Percentiles rank a stretch among this genome's conserved stretches.
Evolutionary conservation across 2,888 invertebrate species (phyloP).

Genomic region (Leptogaster cylindrica): DNA sequence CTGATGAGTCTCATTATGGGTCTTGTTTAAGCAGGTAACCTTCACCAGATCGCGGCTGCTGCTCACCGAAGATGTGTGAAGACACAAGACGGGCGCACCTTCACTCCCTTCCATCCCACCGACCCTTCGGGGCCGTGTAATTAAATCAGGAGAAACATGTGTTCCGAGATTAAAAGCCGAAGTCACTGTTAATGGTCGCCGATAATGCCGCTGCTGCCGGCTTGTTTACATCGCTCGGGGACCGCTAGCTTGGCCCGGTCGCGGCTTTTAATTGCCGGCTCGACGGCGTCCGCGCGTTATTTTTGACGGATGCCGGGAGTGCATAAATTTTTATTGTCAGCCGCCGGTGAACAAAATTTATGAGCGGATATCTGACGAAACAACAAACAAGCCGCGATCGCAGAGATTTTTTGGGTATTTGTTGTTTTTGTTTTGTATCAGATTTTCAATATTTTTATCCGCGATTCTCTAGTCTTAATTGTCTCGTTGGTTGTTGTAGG

Average conservation of each 20-base stretch:
- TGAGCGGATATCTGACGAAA: slow-evolving; percentile 35
- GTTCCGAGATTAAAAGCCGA: slow-evolving; percentile 30
- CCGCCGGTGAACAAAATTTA: slow-evolving; percentile 25
- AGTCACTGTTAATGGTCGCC: slow-evolving; percentile 18
- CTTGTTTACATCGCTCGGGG: slow-evolving; percentile 26
- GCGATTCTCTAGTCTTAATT: slow-evolving; percentile 32
- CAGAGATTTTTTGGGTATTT: slow-evolving; percentile 1
- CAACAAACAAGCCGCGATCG: slow-evolving; percentile 30
- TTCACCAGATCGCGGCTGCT: not conserved
- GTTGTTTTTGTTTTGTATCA: slow-evolving; percentile 6
- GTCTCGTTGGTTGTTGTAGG: not conserved
- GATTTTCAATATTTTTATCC: not conserved
- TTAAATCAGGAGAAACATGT: slow-evolving; percentile 33
- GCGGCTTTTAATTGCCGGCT: slow-evolving; percentile 26
- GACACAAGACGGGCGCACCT: not conserved
- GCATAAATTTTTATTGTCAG: slow-evolving; percentile 38
- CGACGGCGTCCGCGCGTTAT: not conserved
- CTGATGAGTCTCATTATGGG: slow-evolving; percentile 32
- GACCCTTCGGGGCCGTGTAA: slow-evolving; percentile 9
- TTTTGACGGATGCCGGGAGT: slow-evolving; percentile 35
- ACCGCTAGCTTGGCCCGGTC: not conserved
- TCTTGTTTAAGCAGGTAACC: slow-evolving; percentile 25
- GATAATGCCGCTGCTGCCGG: slow-evolving; percentile 23
- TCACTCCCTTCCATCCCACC: not conserved
- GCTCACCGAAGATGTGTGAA: slow-evolving; percentile 1